These are phyloP conservation scores for Rostratula benghalensis DNA, from an alignment of 2,113 vertebrate genomes.

Conservation along the genomic window DNA sequence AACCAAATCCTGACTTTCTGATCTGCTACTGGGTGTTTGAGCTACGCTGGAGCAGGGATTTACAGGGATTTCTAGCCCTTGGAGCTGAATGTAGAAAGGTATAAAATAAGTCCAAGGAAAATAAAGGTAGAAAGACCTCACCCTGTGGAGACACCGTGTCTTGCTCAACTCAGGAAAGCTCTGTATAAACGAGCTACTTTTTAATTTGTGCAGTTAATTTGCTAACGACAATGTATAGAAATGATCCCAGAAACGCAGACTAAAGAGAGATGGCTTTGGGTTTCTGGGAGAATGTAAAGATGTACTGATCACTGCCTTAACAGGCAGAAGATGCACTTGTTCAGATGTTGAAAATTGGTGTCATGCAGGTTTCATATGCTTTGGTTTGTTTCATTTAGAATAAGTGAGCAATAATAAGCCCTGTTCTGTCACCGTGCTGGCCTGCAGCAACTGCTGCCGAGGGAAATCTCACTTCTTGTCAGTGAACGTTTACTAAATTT, in stretches of 20 bases:
- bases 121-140: conserved; percentile 61
- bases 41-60: not conserved
- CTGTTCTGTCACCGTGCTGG: not conserved
- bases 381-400: not conserved
- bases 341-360: not conserved
- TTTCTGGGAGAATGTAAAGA: not conserved
- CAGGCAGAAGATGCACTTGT: not conserved
- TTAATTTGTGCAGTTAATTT: not conserved
- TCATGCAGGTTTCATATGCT: not conserved
- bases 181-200: not conserved
- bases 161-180: not conserved
- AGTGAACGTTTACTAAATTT: not conserved
- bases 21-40: not conserved
- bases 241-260: not conserved
- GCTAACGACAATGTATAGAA: not conserved
- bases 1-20: not conserved
- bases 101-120: conserved; percentile 40
- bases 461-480: not conserved
- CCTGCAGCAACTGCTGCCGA: not conserved
- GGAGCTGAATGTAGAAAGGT: not conserved
- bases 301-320: not conserved
- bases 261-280: not conserved
- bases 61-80: not conserved
- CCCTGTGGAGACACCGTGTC: conserved; percentile 21
- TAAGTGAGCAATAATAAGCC: not conserved